phyloP scores from a whole-genome alignment of 2,888 invertebrate genomes.

The Hipparchia sbordonii region DNA sequence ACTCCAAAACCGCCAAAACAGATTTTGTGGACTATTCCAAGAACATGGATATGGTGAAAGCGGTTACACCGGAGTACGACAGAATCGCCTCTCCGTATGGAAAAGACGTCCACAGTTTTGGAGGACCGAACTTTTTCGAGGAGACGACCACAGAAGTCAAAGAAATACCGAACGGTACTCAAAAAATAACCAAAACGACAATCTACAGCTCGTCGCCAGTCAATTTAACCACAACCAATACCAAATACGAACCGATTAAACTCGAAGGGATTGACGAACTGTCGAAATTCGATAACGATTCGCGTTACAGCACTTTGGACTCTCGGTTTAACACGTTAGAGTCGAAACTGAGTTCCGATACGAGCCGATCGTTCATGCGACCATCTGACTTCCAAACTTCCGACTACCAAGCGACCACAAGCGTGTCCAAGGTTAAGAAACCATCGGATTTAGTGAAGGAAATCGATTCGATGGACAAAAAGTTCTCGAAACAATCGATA shows the following conservation, averaged over 20 bases:
- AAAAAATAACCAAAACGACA: conserved; percentile 82
- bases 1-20: conserved; percentile 51
- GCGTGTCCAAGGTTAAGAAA: conserved; percentile 62
- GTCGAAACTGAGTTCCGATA: conserved; percentile 75
- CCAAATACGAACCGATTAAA: conserved; percentile 74
- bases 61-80: conserved; percentile 69
- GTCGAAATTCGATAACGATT: conserved; percentile 79
- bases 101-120: conserved; percentile 67
- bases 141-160: conserved; percentile 81
- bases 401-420: conserved; percentile 61
- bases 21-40: conserved; percentile 48
- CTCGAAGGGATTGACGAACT: conserved; percentile 80
- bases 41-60: conserved; percentile 67
- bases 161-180: conserved; percentile 79
- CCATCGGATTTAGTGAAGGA: conserved; percentile 73
- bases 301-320: conserved; percentile 73
- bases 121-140: conserved; percentile 75
- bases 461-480: conserved; percentile 84
- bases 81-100: conserved; percentile 74
- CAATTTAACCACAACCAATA: conserved; percentile 75
- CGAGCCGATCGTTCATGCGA: conserved; percentile 77
- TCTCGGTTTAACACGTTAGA: conserved; percentile 74
- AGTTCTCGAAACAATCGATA: conserved; percentile 86
- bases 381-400: conserved; percentile 77
- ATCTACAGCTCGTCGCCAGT: conserved; percentile 82